Base-by-base conservation (phyloP, 53 echinoderm and acorn worm species). In the Astropecten irregularis region DNA sequence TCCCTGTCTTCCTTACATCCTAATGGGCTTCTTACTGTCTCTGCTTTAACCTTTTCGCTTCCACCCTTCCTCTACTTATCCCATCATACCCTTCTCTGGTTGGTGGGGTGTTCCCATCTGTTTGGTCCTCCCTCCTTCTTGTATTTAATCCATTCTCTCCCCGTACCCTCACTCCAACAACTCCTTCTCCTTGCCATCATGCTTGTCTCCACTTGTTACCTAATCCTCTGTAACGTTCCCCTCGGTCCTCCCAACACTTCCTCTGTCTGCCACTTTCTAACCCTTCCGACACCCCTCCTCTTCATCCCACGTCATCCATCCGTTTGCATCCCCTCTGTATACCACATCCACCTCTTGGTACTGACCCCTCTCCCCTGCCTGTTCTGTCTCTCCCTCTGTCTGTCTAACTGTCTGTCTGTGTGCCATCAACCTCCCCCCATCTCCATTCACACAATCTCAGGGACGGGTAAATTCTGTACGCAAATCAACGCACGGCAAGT, bases 401-500 rank as follows among this genome's bases (percentile, higher is more conserved):
- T 37, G 27, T 27, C 19, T 44, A 0, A 8, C 58, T 57, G 10
- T 33, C 32, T 6, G 15, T 58, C 29, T 33, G 47, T 0, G 29
- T 37, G 27, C 40, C 22, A 22, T 63, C 35, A 22, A 26, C 64
- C 30, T 54, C 37, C 37, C 54, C 36, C 26, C 49, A 48, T 25
- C 47, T 68, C 39, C 69, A 81, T 61, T 36, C 65, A 66, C 68
- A 60, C 74, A 34, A 31, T 46, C 58, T 76, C 71, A 91, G 91
- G 91, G 91, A 9, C 76, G 91, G 83, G 91, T 91, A 29, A 91
- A 91, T 84, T 91, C 91, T 63, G 87, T 87, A 53, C 76, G 91
- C 66, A 87, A 91, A 91, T 91, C 91, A 77, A 61, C 87, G 35
- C 91, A 87, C 42, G 87, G 87, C 72, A 91, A 77, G 87, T 87